Conservation (phyloP, 2,888 invertebrate species). For the Caenorhabditis auriculariae region DNA sequence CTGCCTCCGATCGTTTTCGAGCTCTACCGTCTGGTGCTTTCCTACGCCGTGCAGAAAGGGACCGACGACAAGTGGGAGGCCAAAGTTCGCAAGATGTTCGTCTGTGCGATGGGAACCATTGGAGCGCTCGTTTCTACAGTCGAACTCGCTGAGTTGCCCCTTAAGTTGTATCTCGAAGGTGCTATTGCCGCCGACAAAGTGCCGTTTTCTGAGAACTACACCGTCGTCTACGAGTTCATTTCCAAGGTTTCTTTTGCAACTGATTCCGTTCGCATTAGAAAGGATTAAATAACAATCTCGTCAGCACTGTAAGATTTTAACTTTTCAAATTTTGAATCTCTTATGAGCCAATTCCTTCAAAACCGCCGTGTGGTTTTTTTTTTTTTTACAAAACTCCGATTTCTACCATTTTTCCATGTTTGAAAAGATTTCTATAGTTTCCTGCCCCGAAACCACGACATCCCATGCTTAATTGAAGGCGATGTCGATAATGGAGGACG, state of each 20-base stretch:
- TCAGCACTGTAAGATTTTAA: too few species aligned
- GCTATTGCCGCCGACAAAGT: constrained; percentile 74
- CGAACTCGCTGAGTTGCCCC: constrained; percentile 87
- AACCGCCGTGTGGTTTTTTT: too few species aligned
- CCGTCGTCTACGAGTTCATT: constrained; percentile 95
- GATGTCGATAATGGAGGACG: constrained; percentile 46
- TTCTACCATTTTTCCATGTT: too few species aligned
- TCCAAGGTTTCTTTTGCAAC: constrained; percentile 27
- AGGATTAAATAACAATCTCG: too few species aligned
- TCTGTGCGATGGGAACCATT: constrained; percentile 94
- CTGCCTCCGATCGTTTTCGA: constrained; percentile 92
- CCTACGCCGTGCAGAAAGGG: constrained; percentile 33
- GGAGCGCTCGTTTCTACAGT: constrained; percentile 85
- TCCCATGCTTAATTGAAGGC: too few species aligned
- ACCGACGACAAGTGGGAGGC: constrained; percentile 88
- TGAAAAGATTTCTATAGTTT: too few species aligned
- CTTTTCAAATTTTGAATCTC: too few species aligned
- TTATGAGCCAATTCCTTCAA: too few species aligned
- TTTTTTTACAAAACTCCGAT: too few species aligned
- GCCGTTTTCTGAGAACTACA: constrained; percentile 88
- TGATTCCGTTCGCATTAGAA: too few species aligned
- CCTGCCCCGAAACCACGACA: too few species aligned
- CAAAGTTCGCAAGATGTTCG: constrained; percentile 95
- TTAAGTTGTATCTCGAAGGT: constrained; percentile 88
- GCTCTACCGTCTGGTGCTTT: constrained; percentile 78